Conservation (phyloP, 1,140 invertebrate species). For the Copidosoma floridanum region DNA sequence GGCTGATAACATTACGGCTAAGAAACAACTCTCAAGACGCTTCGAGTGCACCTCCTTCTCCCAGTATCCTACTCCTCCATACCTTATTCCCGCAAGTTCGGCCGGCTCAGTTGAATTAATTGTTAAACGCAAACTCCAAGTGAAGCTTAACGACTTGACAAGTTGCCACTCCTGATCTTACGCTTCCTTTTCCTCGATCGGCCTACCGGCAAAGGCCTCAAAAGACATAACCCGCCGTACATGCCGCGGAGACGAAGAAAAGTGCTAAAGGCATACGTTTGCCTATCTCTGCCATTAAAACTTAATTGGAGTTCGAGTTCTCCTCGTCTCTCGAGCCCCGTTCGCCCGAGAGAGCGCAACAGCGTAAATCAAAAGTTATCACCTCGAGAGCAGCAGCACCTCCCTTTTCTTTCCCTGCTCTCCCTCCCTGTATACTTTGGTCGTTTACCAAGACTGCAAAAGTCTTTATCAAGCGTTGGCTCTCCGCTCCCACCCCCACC, state of each 20-base stretch:
- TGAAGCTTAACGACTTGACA: slow-evolving; percentile 51
- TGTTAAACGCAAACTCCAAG: slow-evolving; percentile 50
- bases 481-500: no score
- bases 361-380: slow-evolving; percentile 50
- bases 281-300: slow-evolving; percentile 50
- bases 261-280: slow-evolving; percentile 34
- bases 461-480: slow-evolving; percentile 45
- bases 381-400: slow-evolving; percentile 41
- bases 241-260: neutral
- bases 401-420: slow-evolving; percentile 32
- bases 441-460: slow-evolving; percentile 27
- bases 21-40: neutral
- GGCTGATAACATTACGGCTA: slow-evolving; percentile 8
- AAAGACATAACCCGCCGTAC: no score
- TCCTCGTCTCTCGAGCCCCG: slow-evolving; percentile 24
- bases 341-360: slow-evolving; percentile 34
- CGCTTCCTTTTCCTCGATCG: no score
- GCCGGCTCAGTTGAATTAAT: slow-evolving; percentile 48
- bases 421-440: no score
- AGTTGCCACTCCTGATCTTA: slow-evolving; percentile 39
- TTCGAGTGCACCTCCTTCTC: no score
- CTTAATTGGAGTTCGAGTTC: slow-evolving; percentile 51
- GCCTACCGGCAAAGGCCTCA: no score
- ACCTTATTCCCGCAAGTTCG: no score
- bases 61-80: no score